phyloP scores from a whole-genome alignment of 2,888 invertebrate species.

The Biston betularia region DNA sequence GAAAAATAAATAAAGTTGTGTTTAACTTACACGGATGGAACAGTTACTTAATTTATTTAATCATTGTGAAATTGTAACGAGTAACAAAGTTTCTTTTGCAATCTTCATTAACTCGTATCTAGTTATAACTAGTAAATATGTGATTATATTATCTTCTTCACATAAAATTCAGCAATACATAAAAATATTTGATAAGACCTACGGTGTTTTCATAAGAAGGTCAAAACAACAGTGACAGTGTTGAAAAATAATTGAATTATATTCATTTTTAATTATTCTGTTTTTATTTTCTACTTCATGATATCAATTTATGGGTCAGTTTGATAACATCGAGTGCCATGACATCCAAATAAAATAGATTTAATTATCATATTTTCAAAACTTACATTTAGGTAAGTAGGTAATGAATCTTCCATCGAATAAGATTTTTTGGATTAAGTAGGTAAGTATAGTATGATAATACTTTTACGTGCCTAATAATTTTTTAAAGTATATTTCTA shows the following conservation, averaged over 20 bases:
- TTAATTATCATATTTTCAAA: constrained; percentile 4
- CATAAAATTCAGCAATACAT: background rate
- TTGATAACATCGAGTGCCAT: constrained; percentile 5
- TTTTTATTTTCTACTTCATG: background rate
- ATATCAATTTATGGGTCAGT: constrained; percentile 3
- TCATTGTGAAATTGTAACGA: too few species aligned
- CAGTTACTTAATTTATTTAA: too few species aligned
- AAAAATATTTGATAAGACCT: constrained; percentile 2
- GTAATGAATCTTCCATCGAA: background rate
- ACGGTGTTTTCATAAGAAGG: constrained; percentile 5
- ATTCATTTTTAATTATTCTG: constrained; percentile 2
- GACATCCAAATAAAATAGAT: background rate
- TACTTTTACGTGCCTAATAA: background rate
- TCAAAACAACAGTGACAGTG: constrained; percentile 22
- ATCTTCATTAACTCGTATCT: background rate
- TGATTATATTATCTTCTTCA: background rate
- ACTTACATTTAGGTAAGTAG: background rate
- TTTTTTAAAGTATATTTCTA: too few species aligned
- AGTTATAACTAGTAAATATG: background rate
- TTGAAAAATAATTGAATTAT: constrained; percentile 16
- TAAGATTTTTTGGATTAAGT: too few species aligned
- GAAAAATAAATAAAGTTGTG: too few species aligned
- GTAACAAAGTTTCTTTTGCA: background rate
- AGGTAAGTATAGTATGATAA: background rate
- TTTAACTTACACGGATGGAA: too few species aligned